A percentile compares a stretch with the other conserved stretches of the same genome.
These are phyloP conservation scores for Arctocebus calabarensis DNA, from an alignment of 2,797 vertebrate genomes.

Conservation along the genomic window DNA sequence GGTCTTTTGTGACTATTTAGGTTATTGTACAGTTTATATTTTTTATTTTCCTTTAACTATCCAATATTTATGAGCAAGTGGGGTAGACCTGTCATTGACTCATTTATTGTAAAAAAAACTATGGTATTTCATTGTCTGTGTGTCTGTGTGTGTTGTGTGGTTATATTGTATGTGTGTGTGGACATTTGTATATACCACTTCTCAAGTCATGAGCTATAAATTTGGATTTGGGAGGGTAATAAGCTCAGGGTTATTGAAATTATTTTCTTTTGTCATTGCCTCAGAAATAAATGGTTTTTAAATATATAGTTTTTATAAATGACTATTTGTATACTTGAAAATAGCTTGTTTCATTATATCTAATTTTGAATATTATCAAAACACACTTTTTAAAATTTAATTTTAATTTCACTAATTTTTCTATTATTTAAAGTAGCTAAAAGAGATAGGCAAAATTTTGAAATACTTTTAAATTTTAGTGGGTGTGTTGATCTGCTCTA, in stretches of 20 bases:
- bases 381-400: neutral
- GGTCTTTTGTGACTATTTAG: neutral
- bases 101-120: neutral
- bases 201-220: neutral
- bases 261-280: neutral
- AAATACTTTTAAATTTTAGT: neutral
- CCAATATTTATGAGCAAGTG: neutral
- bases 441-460: neutral
- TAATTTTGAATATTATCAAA: neutral
- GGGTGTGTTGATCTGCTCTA: neutral
- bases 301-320: neutral
- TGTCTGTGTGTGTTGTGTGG: too few relatives aligned
- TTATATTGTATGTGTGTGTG: fast-evolving
- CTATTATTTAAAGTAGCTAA: neutral
- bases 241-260: neutral
- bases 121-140: neutral
- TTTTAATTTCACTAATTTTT: slow-evolving; percentile 5
- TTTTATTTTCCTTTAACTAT: neutral
- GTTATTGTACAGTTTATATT: neutral
- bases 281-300: neutral
- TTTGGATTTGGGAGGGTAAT: neutral
- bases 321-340: neutral
- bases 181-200: too few relatives aligned
- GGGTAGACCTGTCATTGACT: neutral
- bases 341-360: neutral